Conservation (phyloP, 2,113 vertebrate species). For the Larimichthys polyactis region DNA sequence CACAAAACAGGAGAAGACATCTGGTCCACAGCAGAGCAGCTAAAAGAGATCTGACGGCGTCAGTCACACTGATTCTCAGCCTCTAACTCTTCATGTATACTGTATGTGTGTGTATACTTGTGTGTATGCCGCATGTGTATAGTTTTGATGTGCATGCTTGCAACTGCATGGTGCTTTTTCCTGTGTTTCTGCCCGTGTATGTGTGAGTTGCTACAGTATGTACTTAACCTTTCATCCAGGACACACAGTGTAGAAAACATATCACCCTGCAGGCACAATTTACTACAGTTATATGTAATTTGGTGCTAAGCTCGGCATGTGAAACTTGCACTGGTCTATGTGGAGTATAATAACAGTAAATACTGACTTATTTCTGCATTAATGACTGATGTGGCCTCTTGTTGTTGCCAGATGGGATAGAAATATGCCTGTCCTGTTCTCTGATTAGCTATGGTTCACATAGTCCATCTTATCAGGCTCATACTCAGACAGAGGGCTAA, state of each 20-base stretch:
- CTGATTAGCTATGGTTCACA: not conserved
- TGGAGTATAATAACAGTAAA: conserved; percentile 53
- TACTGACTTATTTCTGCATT: conserved; percentile 28
- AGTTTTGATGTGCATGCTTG: conserved; percentile 9
- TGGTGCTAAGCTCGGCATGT: conserved; percentile 25
- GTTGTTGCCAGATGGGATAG: not conserved
- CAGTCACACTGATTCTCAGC: conserved; percentile 7
- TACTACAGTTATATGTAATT: conserved; percentile 63
- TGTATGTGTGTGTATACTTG: not conserved
- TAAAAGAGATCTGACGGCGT: conserved; percentile 26
- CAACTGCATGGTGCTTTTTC: conserved; percentile 12
- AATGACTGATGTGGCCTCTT: conserved; percentile 23
- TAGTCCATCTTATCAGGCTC: not conserved
- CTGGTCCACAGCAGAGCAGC: conserved; percentile 40
- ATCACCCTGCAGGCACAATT: conserved; percentile 49
- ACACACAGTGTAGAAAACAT: conserved; percentile 25
- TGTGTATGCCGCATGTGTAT: conserved; percentile 8
- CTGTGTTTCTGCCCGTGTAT: not conserved
- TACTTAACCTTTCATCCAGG: conserved; percentile 36
- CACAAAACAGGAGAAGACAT: conserved; percentile 24
- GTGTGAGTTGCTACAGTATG: conserved; percentile 5
- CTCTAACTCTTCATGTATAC: conserved; percentile 4
- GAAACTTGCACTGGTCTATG: conserved; percentile 23
- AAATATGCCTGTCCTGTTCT: not conserved
- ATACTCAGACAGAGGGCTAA: not conserved